Conservation (phyloP, 1,140 invertebrate genomes). For the Cotesia vestalis region DNA sequence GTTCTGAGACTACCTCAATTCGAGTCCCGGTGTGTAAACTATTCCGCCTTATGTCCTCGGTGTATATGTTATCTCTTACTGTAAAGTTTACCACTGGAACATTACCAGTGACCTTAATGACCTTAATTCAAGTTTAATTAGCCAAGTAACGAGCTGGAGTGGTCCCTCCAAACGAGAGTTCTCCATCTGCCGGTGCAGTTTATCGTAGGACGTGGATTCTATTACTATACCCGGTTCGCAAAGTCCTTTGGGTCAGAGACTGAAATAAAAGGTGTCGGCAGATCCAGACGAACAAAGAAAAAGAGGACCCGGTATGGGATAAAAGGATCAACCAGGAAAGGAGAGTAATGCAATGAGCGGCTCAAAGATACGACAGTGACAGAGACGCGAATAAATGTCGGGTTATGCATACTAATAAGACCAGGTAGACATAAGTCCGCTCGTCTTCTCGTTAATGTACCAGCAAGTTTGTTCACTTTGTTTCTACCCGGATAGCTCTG, state of each 20-base stretch:
- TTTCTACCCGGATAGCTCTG: neutral
- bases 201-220: neutral
- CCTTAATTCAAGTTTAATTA: slow-evolving; percentile 29
- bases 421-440: slow-evolving; percentile 29
- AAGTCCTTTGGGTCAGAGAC: too few species aligned
- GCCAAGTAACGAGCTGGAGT: slow-evolving; percentile 9
- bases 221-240: neutral
- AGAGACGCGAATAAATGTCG: neutral
- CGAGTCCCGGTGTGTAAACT: too few species aligned
- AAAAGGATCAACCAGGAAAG: slow-evolving; percentile 31
- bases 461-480: slow-evolving; percentile 8
- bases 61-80: neutral
- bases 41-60: too few species aligned
- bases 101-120: neutral
- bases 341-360: slow-evolving; percentile 44
- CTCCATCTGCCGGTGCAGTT: neutral
- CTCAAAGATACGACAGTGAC: slow-evolving; percentile 11
- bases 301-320: neutral
- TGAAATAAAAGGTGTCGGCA: too few species aligned
- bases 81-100: neutral
- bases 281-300: neutral
- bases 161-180: neutral
- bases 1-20: too few species aligned
- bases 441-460: slow-evolving; percentile 22
- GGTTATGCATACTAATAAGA: slow-evolving; percentile 43